Evolutionary conservation across 2,888 invertebrate genomes (phyloP).

Genomic region (Tenthredo distinguenda): DNA sequence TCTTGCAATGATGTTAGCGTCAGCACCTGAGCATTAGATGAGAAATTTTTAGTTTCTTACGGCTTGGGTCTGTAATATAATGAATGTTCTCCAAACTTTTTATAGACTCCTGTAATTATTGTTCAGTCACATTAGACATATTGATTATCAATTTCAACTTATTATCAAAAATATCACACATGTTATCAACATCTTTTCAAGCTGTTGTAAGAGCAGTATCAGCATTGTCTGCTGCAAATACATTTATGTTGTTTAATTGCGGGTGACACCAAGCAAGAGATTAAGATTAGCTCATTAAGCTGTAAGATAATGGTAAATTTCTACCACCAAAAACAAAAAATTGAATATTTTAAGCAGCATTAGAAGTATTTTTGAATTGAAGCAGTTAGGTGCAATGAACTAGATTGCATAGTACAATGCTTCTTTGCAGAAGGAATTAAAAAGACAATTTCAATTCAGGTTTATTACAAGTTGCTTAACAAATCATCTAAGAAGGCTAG

Average conservation of each 20-base stretch:
- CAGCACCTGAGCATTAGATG: conserved; percentile 37
- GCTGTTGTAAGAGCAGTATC: not conserved
- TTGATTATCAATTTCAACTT: not conserved
- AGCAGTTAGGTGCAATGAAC: not conserved
- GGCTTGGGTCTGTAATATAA: not conserved
- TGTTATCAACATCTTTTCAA: not conserved
- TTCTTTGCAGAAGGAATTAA: not conserved
- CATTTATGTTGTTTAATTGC: not conserved
- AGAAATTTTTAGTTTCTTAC: not conserved
- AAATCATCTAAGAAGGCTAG: not conserved
- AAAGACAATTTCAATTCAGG: not conserved
- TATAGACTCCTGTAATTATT: not conserved
- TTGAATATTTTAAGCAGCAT: not conserved
- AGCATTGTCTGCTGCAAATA: not conserved
- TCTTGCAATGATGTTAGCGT: conserved; percentile 45
- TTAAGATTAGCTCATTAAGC: not conserved
- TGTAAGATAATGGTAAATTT: not conserved
- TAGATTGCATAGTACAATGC: too few species aligned
- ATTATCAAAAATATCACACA: not conserved
- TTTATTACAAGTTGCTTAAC: not conserved
- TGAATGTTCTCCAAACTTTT: not conserved
- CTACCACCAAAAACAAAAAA: not conserved
- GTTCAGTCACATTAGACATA: not conserved
- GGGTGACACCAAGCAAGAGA: not conserved
- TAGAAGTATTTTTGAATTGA: not conserved